Conservation (phyloP, 2,888 invertebrate genomes). For the Glaucopsyche alexis region DNA sequence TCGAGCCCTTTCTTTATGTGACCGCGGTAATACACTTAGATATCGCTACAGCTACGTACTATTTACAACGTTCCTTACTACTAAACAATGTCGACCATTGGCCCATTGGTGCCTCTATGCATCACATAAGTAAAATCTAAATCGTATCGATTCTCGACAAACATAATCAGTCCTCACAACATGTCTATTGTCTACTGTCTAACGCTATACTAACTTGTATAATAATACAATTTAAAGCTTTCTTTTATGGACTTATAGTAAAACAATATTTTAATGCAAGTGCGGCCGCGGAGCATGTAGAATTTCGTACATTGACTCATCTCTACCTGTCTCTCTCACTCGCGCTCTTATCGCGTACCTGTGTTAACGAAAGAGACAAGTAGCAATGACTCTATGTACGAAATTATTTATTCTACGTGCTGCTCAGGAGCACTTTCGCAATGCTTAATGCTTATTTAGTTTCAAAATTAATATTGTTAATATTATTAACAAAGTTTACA, state of each 20-base stretch:
- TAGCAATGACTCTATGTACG: no score
- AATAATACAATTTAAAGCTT: conserved; percentile 70
- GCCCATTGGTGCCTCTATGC: neutral
- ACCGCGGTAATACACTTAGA: neutral
- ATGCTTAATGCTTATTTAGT: no score
- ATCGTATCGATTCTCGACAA: neutral
- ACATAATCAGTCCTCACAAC: conserved; percentile 22
- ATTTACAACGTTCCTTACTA: neutral
- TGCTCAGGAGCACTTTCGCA: no score
- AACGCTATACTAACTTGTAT: conserved; percentile 45
- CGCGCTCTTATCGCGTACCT: no score
- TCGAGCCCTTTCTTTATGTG: neutral
- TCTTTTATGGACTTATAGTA: conserved; percentile 57
- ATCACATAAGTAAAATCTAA: conserved; percentile 1
- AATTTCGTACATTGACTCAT: no score
- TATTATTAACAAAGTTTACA: neutral
- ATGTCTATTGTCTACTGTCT: conserved; percentile 39
- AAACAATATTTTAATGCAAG: neutral
- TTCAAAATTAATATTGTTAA: neutral
- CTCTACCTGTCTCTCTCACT: no score
- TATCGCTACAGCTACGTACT: neutral
- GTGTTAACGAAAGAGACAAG: no score
- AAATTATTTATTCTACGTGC: no score
- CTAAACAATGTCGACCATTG: neutral
- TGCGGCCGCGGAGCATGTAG: no score